A percentile compares a stretch with the other conserved stretches of the same genome.
Evolutionary conservation across 2,888 invertebrate species (phyloP).

Genomic region (Cheilosia pagana): DNA sequence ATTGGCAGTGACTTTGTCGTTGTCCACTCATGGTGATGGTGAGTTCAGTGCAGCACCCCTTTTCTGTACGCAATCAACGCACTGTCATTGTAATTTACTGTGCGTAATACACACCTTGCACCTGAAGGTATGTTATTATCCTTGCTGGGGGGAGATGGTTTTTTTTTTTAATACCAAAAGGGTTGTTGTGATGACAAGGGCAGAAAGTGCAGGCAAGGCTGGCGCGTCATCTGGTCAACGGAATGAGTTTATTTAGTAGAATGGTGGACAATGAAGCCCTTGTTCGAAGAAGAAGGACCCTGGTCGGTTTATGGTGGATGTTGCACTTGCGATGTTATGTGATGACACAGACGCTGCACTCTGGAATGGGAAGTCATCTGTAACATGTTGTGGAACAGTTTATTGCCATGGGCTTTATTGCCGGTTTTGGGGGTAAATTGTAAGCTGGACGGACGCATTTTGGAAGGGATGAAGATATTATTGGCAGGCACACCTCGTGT

Average conservation of each 20-base stretch:
- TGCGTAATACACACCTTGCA: slow-evolving; percentile 74
- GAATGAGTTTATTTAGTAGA: slow-evolving; percentile 53
- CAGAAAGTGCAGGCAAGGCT: slow-evolving; percentile 18
- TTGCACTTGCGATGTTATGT: slow-evolving; percentile 65
- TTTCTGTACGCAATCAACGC: slow-evolving; percentile 63
- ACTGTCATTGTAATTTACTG: slow-evolving; percentile 72
- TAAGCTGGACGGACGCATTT: slow-evolving; percentile 11
- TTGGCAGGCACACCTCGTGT: slow-evolving; percentile 66
- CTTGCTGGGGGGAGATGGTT: slow-evolving; percentile 30
- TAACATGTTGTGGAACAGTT: slow-evolving; percentile 63
- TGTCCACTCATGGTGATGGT: slow-evolving; percentile 7
- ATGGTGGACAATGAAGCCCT: slow-evolving; percentile 18
- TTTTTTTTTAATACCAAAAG: slow-evolving; percentile 31
- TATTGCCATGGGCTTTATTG: slow-evolving; percentile 43
- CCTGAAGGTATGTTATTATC: slow-evolving; percentile 71
- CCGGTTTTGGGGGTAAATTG: slow-evolving; percentile 48
- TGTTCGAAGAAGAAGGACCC: slow-evolving; percentile 21
- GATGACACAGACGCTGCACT: slow-evolving; percentile 26
- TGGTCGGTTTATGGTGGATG: slow-evolving; percentile 6
- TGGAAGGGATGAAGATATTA: slow-evolving; percentile 43
- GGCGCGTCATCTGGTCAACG: slow-evolving; percentile 68
- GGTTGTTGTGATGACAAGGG: slow-evolving; percentile 60
- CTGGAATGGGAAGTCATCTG: slow-evolving; percentile 42
- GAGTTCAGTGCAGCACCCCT: slow-evolving; percentile 32
- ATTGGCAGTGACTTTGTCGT: slow-evolving; percentile 16